Conservation (phyloP, 2,797 vertebrate genomes). For the Calcarius lapponicus region DNA sequence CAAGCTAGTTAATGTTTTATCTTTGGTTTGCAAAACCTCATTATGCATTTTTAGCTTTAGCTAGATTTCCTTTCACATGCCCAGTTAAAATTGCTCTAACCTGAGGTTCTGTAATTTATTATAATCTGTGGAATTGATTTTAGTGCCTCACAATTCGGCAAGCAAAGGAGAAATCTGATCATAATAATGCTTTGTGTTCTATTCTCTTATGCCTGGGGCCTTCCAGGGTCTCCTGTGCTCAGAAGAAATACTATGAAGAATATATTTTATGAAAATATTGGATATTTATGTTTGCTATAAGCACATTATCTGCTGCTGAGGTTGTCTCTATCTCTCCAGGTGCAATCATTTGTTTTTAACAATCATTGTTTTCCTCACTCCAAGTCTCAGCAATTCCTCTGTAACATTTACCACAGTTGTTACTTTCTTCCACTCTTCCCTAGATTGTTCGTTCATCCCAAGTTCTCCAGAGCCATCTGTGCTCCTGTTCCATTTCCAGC, state of each 20-base stretch:
- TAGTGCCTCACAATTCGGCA: neutral
- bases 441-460: neutral
- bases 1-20: neutral
- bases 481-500: neutral
- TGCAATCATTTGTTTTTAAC: neutral
- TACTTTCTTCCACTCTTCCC: neutral
- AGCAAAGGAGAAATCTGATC: neutral
- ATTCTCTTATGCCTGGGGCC: neutral
- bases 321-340: neutral
- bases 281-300: neutral
- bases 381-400: neutral
- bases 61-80: neutral
- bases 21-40: neutral
- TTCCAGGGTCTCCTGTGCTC: neutral
- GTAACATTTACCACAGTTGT: neutral
- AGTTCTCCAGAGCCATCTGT: neutral
- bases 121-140: neutral
- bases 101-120: neutral
- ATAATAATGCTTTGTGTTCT: neutral
- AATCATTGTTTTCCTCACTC: neutral
- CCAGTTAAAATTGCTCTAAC: neutral
- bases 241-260: neutral
- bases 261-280: neutral
- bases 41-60: neutral
- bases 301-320: neutral